These are phyloP conservation scores for Pogonognathellus flavescens DNA, from an alignment of 1,140 invertebrate species.

Conservation along the genomic window DNA sequence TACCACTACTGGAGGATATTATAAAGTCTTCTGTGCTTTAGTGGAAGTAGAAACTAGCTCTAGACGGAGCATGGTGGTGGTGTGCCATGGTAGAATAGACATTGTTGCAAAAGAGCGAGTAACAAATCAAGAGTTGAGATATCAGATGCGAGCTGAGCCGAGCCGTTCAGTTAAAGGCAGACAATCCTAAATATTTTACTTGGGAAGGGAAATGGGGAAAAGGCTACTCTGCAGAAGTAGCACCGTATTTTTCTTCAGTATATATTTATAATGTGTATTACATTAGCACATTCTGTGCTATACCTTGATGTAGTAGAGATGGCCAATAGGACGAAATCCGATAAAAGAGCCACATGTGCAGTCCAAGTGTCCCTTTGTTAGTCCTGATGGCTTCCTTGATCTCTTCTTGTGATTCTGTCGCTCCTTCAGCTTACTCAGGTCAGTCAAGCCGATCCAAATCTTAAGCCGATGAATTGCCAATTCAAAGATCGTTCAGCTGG, in stretches of 20 bases:
- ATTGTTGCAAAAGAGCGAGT: conserved; percentile 38
- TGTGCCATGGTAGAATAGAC: neutral
- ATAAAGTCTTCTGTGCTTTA: too few species aligned
- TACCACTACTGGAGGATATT: too few species aligned
- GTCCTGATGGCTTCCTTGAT: conserved; percentile 39
- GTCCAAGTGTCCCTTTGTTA: conserved; percentile 42
- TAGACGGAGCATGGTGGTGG: too few species aligned
- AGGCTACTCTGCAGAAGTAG: neutral
- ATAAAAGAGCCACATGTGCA: conserved; percentile 48
- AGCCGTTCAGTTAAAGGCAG: conserved; percentile 45
- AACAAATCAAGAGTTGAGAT: conserved; percentile 49
- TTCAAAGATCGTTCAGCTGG: conserved; percentile 43
- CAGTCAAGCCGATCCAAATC: conserved; percentile 42
- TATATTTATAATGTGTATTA: too few species aligned
- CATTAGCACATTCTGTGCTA: too few species aligned
- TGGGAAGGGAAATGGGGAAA: neutral
- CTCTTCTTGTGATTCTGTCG: conserved; percentile 38
- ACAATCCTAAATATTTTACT: conserved; percentile 41
- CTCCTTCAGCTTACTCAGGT: conserved; percentile 47
- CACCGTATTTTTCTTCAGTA: neutral
- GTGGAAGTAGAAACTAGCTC: too few species aligned
- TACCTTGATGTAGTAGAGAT: too few species aligned
- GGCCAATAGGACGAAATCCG: conserved; percentile 19
- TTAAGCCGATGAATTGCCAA: conserved; percentile 49
- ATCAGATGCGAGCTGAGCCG: conserved; percentile 31